Percentiles rank a stretch among this genome's conserved stretches.
phyloP scores from a whole-genome alignment of 2,797 vertebrate species.

The Ctenopoma multispine region DNA sequence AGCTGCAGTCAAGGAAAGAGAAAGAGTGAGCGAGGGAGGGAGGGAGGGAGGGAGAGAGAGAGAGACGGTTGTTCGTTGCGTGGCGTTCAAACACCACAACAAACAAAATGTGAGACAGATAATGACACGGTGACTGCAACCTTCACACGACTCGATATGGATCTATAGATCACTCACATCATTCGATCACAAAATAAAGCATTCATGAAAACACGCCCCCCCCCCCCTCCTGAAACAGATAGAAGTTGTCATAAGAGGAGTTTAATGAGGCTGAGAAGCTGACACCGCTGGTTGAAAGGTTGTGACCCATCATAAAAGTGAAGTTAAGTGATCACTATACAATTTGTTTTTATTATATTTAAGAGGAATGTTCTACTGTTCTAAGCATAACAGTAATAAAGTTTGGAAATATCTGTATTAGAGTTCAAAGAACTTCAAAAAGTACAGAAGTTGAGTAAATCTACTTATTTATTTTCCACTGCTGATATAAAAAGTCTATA shows the following conservation, averaged over 20 bases:
- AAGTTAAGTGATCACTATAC: too few species aligned
- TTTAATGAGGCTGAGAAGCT: constrained; percentile 18
- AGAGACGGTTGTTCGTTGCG: constrained; percentile 26
- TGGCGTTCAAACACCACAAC: constrained; percentile 49
- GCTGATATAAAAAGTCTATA: too few species aligned
- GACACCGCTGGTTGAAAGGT: not conserved
- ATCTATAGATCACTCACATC: constrained; percentile 58
- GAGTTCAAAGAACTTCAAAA: too few species aligned
- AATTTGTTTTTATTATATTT: too few species aligned
- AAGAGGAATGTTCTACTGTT: too few species aligned
- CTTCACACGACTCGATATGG: constrained; percentile 41
- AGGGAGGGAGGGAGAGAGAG: not conserved
- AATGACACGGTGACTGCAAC: constrained; percentile 49
- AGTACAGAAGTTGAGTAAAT: not conserved
- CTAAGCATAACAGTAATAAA: too few species aligned
- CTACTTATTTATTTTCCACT: not conserved
- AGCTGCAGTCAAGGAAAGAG: constrained; percentile 65
- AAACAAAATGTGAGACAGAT: constrained; percentile 64
- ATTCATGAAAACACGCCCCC: constrained; percentile 48
- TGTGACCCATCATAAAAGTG: not conserved
- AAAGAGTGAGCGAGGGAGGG: not conserved
- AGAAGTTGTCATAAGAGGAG: constrained; percentile 7
- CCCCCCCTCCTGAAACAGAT: constrained; percentile 24
- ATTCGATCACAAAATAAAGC: constrained; percentile 55
- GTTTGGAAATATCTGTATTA: too few species aligned